A percentile compares a stretch with the other conserved stretches of the same genome.
Conservation (phyloP, 1,140 invertebrate genomes). For the Halesus radiatus region DNA sequence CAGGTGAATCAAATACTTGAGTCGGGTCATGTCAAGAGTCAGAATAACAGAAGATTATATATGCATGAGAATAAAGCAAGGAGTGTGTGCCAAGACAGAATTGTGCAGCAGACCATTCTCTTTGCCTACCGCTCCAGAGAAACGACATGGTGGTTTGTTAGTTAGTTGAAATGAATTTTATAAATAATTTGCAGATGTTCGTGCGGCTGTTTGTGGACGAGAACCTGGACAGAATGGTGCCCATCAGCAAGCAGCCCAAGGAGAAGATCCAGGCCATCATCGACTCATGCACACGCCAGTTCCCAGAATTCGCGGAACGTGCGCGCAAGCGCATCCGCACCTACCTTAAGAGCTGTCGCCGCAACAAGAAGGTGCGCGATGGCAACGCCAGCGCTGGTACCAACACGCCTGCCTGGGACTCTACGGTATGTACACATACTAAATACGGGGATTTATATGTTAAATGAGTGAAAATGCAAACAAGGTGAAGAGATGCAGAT, state of each 20-base stretch:
- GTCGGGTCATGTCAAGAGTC: no score
- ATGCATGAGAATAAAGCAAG: no score
- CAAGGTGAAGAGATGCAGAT: no score
- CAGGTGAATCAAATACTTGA: no score
- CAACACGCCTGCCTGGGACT: constrained; percentile 66
- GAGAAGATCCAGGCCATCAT: constrained; percentile 98
- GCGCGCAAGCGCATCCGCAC: constrained; percentile 95
- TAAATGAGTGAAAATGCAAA: no score
- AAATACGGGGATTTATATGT: no score
- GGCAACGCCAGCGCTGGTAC: constrained; percentile 71
- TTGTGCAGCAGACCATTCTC: no score
- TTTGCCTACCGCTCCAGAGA: no score
- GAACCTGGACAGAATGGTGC: constrained; percentile 95
- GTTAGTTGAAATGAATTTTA: no score
- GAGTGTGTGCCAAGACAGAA: no score
- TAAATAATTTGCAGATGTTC: constrained; percentile 86
- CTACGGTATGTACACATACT: constrained; percentile 63
- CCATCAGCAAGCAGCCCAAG: constrained; percentile 97
- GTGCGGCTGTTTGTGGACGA: constrained; percentile 97
- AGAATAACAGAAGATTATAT: no score
- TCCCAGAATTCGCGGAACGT: constrained; percentile 95
- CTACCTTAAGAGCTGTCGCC: constrained; percentile 94
- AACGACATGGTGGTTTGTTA: no score
- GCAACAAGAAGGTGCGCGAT: constrained; percentile 89
- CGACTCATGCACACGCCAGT: constrained; percentile 95